Evolutionary conservation across 2,113 vertebrate genomes (phyloP), one percentile per base, ranked within the genome.

Genomic region (Antennarius striatus): DNA sequence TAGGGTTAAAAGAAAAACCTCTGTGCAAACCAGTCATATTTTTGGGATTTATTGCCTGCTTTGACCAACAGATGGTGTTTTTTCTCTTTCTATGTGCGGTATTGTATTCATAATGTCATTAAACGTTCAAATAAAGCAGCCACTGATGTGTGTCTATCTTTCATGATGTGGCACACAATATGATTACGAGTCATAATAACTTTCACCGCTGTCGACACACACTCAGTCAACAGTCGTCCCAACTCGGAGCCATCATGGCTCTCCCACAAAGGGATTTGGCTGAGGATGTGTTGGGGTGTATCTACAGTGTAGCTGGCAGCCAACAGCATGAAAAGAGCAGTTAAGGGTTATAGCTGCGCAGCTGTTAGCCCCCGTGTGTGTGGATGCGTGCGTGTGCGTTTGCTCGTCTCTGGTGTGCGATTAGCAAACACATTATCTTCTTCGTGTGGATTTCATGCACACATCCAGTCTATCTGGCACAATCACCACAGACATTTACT

Each of bases 361-460:
- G 85, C 87, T 86, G 86, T 83, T 82, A 77, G 86, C 69, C 69
- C 81, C 56, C 75, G 40, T 48, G 54, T 28, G 36, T 29, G 64
- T 47, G 66, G 39, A 56, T 52, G 50, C 72, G 64, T 70, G 73
- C 40, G 68, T 76, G 79, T 73, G 71, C 78, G 70, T 80, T 67
- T 79, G 76, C 56, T 60, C 17, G 59, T 91, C 88, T 90, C 88
- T 81, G 79, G 81, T 84, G 87, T 86, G 86, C 73, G 83, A 89
- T 91, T 90, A 89, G 83, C 82, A 85, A 86, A 89, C 84, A 86
- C 86, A 91, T 91, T 87, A 90, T 85, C 86, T 85, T 77, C 79
- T 87, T 75, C 4, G 63, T 81, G 87, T 87, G 88, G 78, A 85
- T 90, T 81, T 86, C 88, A 85, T 86, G 86, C 87, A 85, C 82